Evolutionary conservation across 2,113 vertebrate species (phyloP).

Genomic region (Pedetes capensis): DNA sequence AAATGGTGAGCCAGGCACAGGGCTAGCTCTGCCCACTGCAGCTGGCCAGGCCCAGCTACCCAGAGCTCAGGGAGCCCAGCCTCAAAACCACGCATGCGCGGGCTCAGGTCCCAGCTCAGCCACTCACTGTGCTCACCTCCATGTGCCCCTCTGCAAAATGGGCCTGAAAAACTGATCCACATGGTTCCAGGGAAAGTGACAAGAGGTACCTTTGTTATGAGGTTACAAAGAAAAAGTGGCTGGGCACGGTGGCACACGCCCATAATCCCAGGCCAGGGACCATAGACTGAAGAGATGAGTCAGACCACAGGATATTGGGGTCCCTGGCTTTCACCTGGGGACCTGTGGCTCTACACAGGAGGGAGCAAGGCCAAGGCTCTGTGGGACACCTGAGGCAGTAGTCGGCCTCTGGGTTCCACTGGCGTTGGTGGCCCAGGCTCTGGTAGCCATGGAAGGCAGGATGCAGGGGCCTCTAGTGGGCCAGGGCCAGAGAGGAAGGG

Average conservation of each 20-base stretch:
- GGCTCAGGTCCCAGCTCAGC: rapidly evolving
- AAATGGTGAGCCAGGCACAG: too few species aligned
- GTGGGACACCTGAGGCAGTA: rapidly evolving
- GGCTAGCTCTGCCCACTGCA: too few species aligned
- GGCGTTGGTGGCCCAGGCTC: rapidly evolving
- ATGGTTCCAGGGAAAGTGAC: not conserved
- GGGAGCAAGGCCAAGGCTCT: not conserved
- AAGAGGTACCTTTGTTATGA: not conserved
- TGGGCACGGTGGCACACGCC: too few species aligned
- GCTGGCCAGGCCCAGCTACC: too few species aligned
- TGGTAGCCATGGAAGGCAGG: not conserved
- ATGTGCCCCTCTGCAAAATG: not conserved
- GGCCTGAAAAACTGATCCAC: rapidly evolving
- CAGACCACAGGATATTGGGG: not conserved
- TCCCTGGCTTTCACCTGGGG: not conserved
- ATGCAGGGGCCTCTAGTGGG: not conserved
- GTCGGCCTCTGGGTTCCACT: too few species aligned
- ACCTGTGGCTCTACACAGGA: rapidly evolving
- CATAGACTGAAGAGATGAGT: too few species aligned
- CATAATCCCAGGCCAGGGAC: too few species aligned
- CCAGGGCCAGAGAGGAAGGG: not conserved
- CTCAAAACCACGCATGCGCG: too few species aligned
- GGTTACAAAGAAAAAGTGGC: not conserved
- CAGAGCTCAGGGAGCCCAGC: not conserved
- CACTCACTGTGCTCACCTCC: rapidly evolving